Base-by-base conservation (phyloP, 2,797 vertebrate genomes). In the Myiotriccus ornatus region DNA sequence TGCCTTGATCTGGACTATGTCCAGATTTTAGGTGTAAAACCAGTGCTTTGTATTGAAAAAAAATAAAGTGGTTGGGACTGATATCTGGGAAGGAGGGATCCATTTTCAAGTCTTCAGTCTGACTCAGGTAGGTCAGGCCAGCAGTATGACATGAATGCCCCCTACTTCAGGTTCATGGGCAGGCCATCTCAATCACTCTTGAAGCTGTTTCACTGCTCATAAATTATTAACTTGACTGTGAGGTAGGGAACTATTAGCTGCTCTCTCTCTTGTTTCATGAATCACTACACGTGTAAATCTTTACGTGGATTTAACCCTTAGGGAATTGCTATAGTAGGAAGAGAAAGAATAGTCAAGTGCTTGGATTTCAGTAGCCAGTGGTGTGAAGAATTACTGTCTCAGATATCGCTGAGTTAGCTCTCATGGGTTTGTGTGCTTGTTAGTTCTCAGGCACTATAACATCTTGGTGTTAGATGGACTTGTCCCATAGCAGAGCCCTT, bases 401-500 rank as follows among this genome's bases (percentile, higher is more conserved):
- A 71, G 32, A 20, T 79, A 15, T 43, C 0, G 0, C 30, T 0
- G 0, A 20, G 17, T 73, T 55, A 47, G 12, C 12, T 60, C 7
- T 64, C 18, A 1, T 46, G 34, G 10, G 9, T 60, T 46, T 74
- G 50, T 25, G 13, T 34, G 8, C 25, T 67, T 89, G 15, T 18
- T 93, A 15, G 17, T 90, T 90, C 37, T 86, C 62, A 53, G 65
- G 39, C n/a, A 39, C 24, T 68, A 1, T 20, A 79, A 62, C 14
- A 23, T 62, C 62, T 79, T 79, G 35, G 24, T 57, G 44, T 56
- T 60, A 68, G 53, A 37, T 32, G 16, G 41, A 50, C 32, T 80
- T 80, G 46, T 55, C 39, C 37, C 9, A 3, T 11, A 62, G 39
- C 4, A 4, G 17, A 79, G 27, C 13, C 34, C 19, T 74, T 75